Conservation (phyloP, 1,140 invertebrate species). For the Drosophila virilis region DNA sequence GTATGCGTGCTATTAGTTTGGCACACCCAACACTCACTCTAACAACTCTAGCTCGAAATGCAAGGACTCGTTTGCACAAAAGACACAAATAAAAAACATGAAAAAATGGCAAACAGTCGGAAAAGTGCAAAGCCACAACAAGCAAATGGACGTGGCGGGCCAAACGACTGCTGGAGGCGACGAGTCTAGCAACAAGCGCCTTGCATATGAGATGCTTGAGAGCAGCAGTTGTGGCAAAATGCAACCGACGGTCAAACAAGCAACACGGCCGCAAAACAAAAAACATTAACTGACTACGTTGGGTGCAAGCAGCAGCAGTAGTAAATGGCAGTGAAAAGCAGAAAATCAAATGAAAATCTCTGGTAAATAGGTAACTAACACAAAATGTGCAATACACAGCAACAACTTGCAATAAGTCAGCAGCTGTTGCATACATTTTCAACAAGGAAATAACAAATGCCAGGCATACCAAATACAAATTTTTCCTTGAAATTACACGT, state of each 20-base stretch:
- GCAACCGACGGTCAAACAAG: background rate
- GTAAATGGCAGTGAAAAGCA: background rate
- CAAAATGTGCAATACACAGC: background rate
- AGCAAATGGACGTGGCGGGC: conserved; percentile 18
- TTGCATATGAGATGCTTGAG: no score
- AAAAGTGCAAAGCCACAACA: conserved; percentile 36
- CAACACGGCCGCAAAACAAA: conserved; percentile 18
- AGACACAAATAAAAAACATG: conserved; percentile 26
- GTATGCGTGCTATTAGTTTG: conserved; percentile 77
- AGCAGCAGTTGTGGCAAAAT: background rate
- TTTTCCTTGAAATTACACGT: background rate
- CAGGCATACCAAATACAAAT: no score
- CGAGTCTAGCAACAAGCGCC: conserved; percentile 7
- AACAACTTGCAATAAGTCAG: background rate
- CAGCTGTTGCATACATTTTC: background rate
- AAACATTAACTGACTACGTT: conserved; percentile 13
- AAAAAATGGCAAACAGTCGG: conserved; percentile 14
- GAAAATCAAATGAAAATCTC: background rate
- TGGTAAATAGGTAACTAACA: conserved; percentile 4
- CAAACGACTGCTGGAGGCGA: background rate
- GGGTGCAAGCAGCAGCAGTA: background rate
- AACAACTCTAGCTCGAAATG: conserved; percentile 27
- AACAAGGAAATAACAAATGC: background rate
- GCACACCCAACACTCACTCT: background rate
- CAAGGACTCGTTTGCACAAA: conserved; percentile 26